phyloP scores from a whole-genome alignment of 2,888 invertebrate species.

The Geotrupes spiniger region DNA sequence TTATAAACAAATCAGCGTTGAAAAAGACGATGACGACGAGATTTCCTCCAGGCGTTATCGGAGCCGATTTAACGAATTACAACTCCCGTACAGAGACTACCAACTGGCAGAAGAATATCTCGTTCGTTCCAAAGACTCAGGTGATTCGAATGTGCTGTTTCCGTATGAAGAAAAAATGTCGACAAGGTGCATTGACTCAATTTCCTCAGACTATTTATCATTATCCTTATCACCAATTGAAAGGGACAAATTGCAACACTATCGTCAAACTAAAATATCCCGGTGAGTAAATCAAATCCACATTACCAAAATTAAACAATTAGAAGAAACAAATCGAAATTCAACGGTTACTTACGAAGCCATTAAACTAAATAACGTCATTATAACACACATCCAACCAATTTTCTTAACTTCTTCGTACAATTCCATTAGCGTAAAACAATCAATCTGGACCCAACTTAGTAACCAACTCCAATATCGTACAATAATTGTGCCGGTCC shows the following conservation, averaged over 20 bases:
- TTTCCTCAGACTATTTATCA: conserved; percentile 43
- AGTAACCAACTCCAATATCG: no score
- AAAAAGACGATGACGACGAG: conserved; percentile 21
- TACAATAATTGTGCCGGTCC: no score
- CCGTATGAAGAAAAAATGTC: conserved; percentile 18
- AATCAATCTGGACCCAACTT: no score
- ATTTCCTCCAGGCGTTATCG: conserved; percentile 25
- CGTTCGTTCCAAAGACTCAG: conserved; percentile 11
- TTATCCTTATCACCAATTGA: conserved; percentile 40
- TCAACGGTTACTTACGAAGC: no score
- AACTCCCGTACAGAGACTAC: conserved; percentile 23
- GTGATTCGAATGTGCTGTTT: conserved; percentile 10
- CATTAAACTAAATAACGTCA: no score
- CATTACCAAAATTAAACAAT: conserved; percentile 46
- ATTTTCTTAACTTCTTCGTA: no score
- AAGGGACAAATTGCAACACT: conserved; percentile 27
- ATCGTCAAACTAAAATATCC: conserved; percentile 28
- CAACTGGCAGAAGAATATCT: conserved; percentile 11
- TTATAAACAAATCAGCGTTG: conserved; percentile 9
- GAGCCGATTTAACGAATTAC: conserved; percentile 26
- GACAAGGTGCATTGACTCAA: conserved; percentile 27
- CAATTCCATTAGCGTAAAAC: no score
- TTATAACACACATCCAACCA: no score
- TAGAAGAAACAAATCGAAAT: no score
- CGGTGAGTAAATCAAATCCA: conserved; percentile 17